Conservation (phyloP, 2,888 invertebrate genomes). For the Cyaniris semiargus region DNA sequence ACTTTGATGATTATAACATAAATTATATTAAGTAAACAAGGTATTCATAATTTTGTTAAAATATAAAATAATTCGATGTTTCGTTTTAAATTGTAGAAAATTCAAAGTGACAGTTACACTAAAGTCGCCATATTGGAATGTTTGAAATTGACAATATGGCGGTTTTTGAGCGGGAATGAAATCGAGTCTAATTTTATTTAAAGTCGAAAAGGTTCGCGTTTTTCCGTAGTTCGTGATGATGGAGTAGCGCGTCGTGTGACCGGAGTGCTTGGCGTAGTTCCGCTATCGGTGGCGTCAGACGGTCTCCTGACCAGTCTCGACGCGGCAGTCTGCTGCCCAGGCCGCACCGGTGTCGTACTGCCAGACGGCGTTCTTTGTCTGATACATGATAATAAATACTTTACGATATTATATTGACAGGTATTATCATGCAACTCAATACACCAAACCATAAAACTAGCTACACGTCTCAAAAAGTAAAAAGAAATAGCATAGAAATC, state of each 20-base stretch:
- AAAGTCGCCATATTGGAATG: slow-evolving; percentile 38
- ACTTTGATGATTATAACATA: slow-evolving; percentile 45
- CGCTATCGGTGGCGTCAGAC: slow-evolving; percentile 85
- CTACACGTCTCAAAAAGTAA: slow-evolving; percentile 41
- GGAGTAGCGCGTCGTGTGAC: slow-evolving; percentile 67
- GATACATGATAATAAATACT: slow-evolving; percentile 36
- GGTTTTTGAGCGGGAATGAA: slow-evolving; percentile 40
- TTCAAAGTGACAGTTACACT: slow-evolving; percentile 53
- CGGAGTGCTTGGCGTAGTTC: slow-evolving; percentile 70
- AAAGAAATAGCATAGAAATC: slow-evolving; percentile 41
- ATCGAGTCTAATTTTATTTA: slow-evolving; percentile 64
- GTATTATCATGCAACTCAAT: neutral
- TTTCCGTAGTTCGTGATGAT: slow-evolving; percentile 71
- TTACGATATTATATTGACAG: neutral
- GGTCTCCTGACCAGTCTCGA: slow-evolving; percentile 83
- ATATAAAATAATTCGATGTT: slow-evolving; percentile 34
- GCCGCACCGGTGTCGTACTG: slow-evolving; percentile 85
- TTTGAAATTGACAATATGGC: slow-evolving; percentile 37
- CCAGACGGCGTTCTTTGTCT: slow-evolving; percentile 90
- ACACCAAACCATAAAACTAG: slow-evolving; percentile 32
- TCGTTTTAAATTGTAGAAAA: slow-evolving; percentile 46
- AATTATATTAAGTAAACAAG: slow-evolving; percentile 2
- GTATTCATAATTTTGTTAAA: slow-evolving; percentile 36
- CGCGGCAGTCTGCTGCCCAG: slow-evolving; percentile 82
- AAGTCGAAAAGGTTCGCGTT: slow-evolving; percentile 87